Evolutionary conservation across 35 echinoderm and acorn worm species (phyloP), one percentile per base, ranked within the genome.

Genomic region (Patiria miniata): DNA sequence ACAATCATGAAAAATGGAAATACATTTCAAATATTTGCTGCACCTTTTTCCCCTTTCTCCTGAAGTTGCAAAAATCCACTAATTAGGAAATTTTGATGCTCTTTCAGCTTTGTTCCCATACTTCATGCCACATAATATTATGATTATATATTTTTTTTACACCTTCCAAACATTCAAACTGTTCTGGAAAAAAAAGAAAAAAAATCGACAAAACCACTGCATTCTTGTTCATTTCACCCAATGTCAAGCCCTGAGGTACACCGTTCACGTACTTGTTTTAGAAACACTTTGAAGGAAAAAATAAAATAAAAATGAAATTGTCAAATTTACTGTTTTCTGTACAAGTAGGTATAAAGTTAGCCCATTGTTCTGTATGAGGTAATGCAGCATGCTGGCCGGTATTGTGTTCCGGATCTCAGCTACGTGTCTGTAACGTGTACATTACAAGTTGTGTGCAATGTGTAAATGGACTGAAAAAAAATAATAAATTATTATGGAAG

Each of bases 401-500:
- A 18, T 73, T 14, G 2, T 32, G 2, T 32, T 73, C 14, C 65
- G 65, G 65, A 73, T 34, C 65, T 34, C 26, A 73, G 30, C 65
- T 26, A 73, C 29, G 65, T 73, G 65, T 73, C 65, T 73, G 65
- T 73, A 73, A 73, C 65, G 26, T 73, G 65, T 73, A 73, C 65
- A 73, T 73, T 73, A 73, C 65, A 73, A 73, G 65, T 73, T 73
- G 65, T 73, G 65, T 73, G 65, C 65, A 73, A 73, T 73, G 65
- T 73, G 65, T 73, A 73, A 73, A 73, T 73, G 65, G 65, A 73
- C 26, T 73, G 65, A 73, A 73, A 21, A 73, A 73, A 18, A 73
- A n/a, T n/a, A 73, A 73, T 73, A 73, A 73, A 73, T 73, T 73
- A 73, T 73, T 73, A 73, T 73, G 65, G 65, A 73, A 73, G 65